Conservation (phyloP, 2,797 vertebrate genomes). For the Chaetophractus vellerosus region DNA sequence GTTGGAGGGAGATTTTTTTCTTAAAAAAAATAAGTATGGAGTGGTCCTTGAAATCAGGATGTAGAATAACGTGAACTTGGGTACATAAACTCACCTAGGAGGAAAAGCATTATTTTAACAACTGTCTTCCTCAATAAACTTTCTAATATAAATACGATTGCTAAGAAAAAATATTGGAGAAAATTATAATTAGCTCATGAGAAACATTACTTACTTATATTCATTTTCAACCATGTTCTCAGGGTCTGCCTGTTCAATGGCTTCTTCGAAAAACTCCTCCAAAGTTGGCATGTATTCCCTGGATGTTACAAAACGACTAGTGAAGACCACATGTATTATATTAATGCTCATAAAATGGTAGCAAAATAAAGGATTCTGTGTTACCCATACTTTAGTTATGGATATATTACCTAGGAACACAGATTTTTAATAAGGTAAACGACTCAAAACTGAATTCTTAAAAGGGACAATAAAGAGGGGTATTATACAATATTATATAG, state of each 20-base stretch:
- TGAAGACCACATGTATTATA: slow-evolving; percentile 33
- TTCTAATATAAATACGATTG: background rate
- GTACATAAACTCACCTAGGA: background rate
- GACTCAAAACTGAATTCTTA: slow-evolving; percentile 36
- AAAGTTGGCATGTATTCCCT: slow-evolving; percentile 99
- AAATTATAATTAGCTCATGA: background rate
- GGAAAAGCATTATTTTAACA: background rate
- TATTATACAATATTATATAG: background rate
- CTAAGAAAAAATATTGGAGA: background rate
- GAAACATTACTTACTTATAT: slow-evolving; percentile 94
- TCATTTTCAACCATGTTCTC: slow-evolving; percentile 99
- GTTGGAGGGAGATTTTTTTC: background rate
- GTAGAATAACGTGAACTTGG: background rate
- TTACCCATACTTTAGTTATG: background rate
- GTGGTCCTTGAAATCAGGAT: background rate
- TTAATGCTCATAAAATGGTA: slow-evolving; percentile 23
- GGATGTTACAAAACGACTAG: slow-evolving; percentile 64
- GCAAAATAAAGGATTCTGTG: background rate
- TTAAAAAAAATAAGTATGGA: background rate
- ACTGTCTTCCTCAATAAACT: background rate
- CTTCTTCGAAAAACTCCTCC: slow-evolving; percentile 99
- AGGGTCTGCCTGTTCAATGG: slow-evolving; percentile 98
- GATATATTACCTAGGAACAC: background rate
- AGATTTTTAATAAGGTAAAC: slow-evolving; percentile 13
- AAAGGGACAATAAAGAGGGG: background rate